These are phyloP conservation scores for Leptopilina syphax DNA, from an alignment of 2,888 invertebrate species.

Conservation along the genomic window DNA sequence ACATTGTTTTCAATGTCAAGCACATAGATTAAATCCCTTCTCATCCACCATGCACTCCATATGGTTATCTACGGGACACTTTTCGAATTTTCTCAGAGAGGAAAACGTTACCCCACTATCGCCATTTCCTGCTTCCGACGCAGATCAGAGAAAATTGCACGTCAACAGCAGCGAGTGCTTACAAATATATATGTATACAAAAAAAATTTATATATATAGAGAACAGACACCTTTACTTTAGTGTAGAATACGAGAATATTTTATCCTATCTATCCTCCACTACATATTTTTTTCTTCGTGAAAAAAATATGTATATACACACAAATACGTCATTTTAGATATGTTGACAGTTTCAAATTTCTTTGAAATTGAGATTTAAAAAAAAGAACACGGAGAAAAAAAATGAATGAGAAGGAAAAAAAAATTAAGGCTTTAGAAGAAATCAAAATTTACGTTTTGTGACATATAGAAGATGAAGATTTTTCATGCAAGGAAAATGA, in stretches of 20 bases:
- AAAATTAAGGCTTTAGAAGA: not conserved
- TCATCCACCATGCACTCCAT: not conserved
- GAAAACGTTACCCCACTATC: slow-evolving; percentile 18
- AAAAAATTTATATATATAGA: not conserved
- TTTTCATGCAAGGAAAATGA: not conserved
- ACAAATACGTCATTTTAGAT: not conserved
- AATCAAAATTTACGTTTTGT: not conserved
- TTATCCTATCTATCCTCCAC: not conserved
- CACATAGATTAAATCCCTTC: not conserved
- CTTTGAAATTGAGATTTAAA: not conserved
- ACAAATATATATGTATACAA: not conserved
- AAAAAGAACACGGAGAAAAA: not conserved
- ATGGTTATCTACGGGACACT: slow-evolving; percentile 4
- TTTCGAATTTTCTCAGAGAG: slow-evolving; percentile 12
- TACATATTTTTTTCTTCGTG: not conserved
- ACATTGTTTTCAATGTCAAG: not conserved
- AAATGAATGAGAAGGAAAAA: not conserved
- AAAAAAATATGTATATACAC: not conserved
- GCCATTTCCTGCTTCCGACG: slow-evolving; percentile 41
- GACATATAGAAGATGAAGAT: not conserved
- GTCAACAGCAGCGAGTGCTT: slow-evolving; percentile 42
- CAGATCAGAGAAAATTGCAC: slow-evolving; percentile 48
- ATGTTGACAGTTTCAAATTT: slow-evolving; percentile 9
- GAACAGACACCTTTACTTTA: slow-evolving; percentile 21
- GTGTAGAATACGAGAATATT: not conserved